Conservation (phyloP, 2,888 invertebrate species). For the Pseudolycoriella hygida region DNA sequence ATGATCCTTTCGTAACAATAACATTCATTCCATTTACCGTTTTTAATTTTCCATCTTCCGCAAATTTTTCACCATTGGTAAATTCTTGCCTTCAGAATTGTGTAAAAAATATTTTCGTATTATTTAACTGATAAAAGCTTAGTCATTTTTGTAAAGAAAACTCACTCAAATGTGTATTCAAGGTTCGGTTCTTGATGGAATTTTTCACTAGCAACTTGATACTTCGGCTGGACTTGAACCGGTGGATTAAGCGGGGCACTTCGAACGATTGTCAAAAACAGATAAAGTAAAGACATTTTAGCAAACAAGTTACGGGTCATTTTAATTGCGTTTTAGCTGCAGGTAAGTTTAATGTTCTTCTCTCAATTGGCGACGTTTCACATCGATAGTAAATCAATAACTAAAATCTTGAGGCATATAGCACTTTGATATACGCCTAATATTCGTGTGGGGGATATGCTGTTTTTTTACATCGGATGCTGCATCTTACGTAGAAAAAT, state of each 20-base stretch:
- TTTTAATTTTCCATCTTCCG: slow-evolving; percentile 6
- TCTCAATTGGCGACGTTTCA: too few relatives aligned
- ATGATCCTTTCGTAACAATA: slow-evolving; percentile 3
- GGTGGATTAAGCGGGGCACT: slow-evolving; percentile 1
- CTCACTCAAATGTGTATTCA: slow-evolving; percentile 4
- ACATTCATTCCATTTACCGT: slow-evolving; percentile 1
- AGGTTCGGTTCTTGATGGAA: slow-evolving; percentile 4
- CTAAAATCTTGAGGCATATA: too few relatives aligned
- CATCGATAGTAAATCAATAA: too few relatives aligned
- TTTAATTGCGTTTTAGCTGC: too few relatives aligned
- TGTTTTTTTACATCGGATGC: too few relatives aligned
- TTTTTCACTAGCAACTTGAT: background rate
- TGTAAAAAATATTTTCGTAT: background rate
- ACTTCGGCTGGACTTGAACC: background rate
- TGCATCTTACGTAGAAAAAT: too few relatives aligned
- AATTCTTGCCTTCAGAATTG: slow-evolving; percentile 1
- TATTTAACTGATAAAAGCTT: background rate
- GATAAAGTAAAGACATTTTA: background rate
- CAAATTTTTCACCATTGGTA: slow-evolving; percentile 1
- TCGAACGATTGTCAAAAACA: background rate
- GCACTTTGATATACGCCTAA: too few relatives aligned
- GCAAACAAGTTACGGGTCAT: background rate
- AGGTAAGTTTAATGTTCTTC: too few relatives aligned
- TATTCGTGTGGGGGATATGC: too few relatives aligned
- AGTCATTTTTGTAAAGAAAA: too few relatives aligned